Evolutionary conservation across 2,797 vertebrate genomes (phyloP), one percentile per base, ranked within the genome.

Genomic region (Crypturellus tataupa): DNA sequence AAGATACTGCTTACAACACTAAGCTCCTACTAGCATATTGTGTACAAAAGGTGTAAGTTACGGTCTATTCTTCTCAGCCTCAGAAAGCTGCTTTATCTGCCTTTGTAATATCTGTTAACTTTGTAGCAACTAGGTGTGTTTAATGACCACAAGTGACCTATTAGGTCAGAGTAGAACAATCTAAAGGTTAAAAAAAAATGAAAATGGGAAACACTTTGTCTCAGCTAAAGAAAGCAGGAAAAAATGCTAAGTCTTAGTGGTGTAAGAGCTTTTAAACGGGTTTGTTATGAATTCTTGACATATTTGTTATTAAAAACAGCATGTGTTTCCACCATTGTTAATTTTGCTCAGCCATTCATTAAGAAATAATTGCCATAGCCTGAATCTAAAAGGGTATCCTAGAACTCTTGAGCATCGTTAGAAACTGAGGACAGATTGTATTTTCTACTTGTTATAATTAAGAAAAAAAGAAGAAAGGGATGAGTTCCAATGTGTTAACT

Each of bases 391-490:
- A 86, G 31, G 27, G 53, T 91, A 23, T 86, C 39, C 25, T 83
- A 58, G 62, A 39, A 91, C 33, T 18, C 17, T 44, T 84, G 70
- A 85, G 67, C 49, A 63, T 71, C 47, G 68, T 65, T 76, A 83
- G 35, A 70, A 67, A 68, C 51, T 79, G 33, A 86, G 63, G 76
- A 60, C 24, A 90, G 21, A 37, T 42, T 85, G 23, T 68, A 10
- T 94, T 94, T 94, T 83, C 67, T 85, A 25, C 25, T 67, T 78
- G n/a, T 71, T 91, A 25, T 72, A 80, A 70, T 94, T 92, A 89
- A 87, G 55, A 85, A 37, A 84, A 82, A 84, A 82, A 89, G 59
- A 69, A 73, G 77, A 62, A 72, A 9, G 39, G 19, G 44, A 27
- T 47, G 24, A 78, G 12, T 64, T 79, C 44, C 70, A 71, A 55